Percentiles rank a stretch among this genome's conserved stretches.
Evolutionary conservation across 2,113 vertebrate genomes (phyloP).

Genomic region (Ctenomys sociabilis): DNA sequence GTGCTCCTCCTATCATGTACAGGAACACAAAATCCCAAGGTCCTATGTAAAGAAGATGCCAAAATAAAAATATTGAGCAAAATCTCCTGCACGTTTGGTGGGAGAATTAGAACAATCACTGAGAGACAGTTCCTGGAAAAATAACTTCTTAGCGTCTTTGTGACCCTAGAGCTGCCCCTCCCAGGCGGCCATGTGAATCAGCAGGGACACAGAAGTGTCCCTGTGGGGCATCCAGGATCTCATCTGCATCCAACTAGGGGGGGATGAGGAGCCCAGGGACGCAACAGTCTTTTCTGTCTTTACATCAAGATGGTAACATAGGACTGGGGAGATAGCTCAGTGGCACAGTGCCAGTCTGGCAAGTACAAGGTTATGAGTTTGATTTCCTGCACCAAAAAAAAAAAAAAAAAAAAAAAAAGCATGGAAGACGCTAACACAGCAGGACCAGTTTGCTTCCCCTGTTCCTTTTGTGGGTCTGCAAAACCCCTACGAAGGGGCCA

Average conservation of each 20-base stretch:
- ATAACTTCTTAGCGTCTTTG: neutral
- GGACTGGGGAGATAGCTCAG: too few species aligned
- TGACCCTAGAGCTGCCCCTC: neutral
- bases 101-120: neutral
- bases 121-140: neutral
- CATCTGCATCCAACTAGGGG: neutral
- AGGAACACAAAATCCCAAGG: neutral
- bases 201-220: neutral
- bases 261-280: neutral
- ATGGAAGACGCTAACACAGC: neutral
- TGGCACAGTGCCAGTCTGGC: too few species aligned
- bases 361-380: too few species aligned
- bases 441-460: neutral
- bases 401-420: too few species aligned
- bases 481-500: neutral
- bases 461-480: neutral
- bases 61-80: neutral
- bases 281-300: neutral
- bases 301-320: neutral
- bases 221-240: neutral
- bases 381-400: too few species aligned
- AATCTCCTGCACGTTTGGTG: neutral
- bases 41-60: neutral
- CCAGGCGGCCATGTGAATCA: too few species aligned
- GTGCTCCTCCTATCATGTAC: neutral